Conservation (phyloP, 2,797 vertebrate species). For the Crax fasciolata region DNA sequence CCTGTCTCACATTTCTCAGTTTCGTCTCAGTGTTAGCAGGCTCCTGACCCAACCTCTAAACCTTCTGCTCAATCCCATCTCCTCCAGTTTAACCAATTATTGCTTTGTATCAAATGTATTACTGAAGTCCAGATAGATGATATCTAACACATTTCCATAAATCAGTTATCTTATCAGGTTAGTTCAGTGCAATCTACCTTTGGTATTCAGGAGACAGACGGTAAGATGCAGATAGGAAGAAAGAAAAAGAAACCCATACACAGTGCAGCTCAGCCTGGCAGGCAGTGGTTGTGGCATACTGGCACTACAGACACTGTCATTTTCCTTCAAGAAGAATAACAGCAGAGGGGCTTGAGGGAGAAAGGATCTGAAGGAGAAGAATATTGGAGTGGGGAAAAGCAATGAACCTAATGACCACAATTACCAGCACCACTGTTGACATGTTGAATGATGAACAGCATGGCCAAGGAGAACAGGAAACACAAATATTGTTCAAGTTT, state of each 20-base stretch:
- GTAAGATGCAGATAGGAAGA: neutral
- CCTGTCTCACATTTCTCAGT: neutral
- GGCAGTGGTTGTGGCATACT: neutral
- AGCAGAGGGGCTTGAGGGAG: neutral
- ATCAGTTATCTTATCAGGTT: neutral
- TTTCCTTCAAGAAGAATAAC: neutral
- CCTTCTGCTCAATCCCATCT: neutral
- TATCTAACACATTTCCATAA: constrained; percentile 28
- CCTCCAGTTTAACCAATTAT: neutral
- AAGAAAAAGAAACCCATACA: neutral
- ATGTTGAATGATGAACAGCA: neutral
- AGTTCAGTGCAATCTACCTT: neutral
- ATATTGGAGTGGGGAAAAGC: neutral
- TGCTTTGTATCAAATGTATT: neutral
- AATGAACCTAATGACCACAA: neutral
- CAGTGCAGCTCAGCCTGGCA: neutral
- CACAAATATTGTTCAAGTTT: neutral
- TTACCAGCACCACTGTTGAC: neutral
- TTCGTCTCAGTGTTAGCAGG: neutral
- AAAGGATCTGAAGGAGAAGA: neutral
- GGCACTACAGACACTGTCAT: accelerated
- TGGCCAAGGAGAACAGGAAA: constrained; percentile 27
- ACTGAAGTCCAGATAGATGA: neutral
- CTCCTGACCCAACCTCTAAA: neutral
- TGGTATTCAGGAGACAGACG: neutral